A percentile compares a stretch with the other conserved stretches of the same genome.
Conservation (phyloP, 2,888 invertebrate genomes). For the Heliconius ethilla region DNA sequence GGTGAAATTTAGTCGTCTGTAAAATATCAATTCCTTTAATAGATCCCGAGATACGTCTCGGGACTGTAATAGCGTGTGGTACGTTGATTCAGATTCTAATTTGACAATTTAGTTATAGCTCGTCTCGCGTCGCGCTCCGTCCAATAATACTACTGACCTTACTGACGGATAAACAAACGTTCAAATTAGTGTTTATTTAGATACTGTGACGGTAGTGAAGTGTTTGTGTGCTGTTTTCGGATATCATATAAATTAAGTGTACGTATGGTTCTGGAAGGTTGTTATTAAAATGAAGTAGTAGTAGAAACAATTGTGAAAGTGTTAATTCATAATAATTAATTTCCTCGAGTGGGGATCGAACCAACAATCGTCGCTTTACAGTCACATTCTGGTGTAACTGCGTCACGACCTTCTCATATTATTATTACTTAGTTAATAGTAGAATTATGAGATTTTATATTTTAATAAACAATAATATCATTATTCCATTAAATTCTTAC, state of each 20-base stretch:
- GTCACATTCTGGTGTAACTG: not conserved
- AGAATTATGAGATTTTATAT: too few relatives aligned
- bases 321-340: too few relatives aligned
- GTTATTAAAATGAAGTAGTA: not conserved
- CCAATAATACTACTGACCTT: constrained; percentile 52
- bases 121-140: constrained; percentile 55
- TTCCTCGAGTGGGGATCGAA: too few relatives aligned
- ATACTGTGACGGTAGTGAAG: not conserved
- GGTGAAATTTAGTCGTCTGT: constrained; percentile 37
- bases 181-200: constrained; percentile 33
- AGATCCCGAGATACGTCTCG: constrained; percentile 56
- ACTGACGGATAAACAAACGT: constrained; percentile 51
- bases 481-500: not conserved
- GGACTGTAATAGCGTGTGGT: constrained; percentile 62
- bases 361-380: not conserved
- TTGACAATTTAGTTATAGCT: constrained; percentile 71
- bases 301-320: not conserved
- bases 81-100: constrained; percentile 67
- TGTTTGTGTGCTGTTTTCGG: not conserved
- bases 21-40: constrained; percentile 34
- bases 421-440: too few relatives aligned
- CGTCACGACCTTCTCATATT: not conserved
- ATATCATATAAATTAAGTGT: not conserved
- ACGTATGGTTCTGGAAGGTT: not conserved
- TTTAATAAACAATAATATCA: not conserved